Conservation (phyloP, 2,113 vertebrate species). For the Microcebus murinus region DNA sequence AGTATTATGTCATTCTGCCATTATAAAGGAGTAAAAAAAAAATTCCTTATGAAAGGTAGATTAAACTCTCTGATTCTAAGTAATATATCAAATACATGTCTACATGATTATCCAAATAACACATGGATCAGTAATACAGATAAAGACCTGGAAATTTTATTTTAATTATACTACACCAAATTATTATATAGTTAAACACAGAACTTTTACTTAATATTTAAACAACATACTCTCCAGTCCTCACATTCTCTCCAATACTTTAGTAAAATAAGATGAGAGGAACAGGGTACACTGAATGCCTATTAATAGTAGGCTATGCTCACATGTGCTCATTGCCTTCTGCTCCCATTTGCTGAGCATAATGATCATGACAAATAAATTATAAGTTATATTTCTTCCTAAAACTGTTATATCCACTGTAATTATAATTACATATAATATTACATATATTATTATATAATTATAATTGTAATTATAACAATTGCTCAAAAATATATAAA, state of each 20-base stretch:
- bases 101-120: not conserved
- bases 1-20: not conserved
- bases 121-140: not conserved
- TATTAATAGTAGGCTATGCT: not conserved
- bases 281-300: not conserved
- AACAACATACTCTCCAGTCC: not conserved
- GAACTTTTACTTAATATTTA: not conserved
- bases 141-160: not conserved
- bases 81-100: not conserved
- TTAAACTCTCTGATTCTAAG: not conserved
- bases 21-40: not conserved
- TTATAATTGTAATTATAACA: not conserved
- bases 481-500: not conserved
- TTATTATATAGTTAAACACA: not conserved
- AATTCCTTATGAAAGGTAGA: not conserved
- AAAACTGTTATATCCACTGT: not conserved
- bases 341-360: not conserved
- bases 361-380: not conserved
- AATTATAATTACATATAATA: too few species aligned
- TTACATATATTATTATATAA: too few species aligned
- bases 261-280: not conserved
- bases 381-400: not conserved
- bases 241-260: not conserved
- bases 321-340: not conserved
- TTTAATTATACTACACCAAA: not conserved